A percentile compares a stretch with the other conserved stretches of the same genome.
Conservation (phyloP, 2,797 vertebrate genomes). For the Sylvilagus floridanus region DNA sequence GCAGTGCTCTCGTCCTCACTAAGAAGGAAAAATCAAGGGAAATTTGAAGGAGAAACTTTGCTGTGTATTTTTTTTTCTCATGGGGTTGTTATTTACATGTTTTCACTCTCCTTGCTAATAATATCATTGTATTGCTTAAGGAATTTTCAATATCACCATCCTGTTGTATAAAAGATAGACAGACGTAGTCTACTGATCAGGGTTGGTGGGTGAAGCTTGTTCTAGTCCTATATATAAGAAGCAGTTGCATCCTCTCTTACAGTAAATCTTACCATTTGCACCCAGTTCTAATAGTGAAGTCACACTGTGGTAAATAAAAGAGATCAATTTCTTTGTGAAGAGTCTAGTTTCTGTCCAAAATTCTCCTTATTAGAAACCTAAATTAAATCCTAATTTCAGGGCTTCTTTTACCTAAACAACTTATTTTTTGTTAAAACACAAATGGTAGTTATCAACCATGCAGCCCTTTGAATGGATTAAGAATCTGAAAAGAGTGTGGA, state of each 20-base stretch:
- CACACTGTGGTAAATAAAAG: slow-evolving; percentile 1
- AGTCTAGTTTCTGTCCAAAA: background rate
- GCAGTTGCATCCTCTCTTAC: background rate
- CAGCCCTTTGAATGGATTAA: slow-evolving; percentile 39
- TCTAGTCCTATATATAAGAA: background rate
- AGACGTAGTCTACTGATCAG: slow-evolving; percentile 17
- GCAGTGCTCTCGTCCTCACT: slow-evolving; percentile 7
- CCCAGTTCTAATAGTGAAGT: background rate
- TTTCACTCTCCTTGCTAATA: slow-evolving; percentile 68
- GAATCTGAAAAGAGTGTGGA: slow-evolving; percentile 3
- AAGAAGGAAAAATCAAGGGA: slow-evolving; percentile 72
- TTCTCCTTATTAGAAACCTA: background rate
- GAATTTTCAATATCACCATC: slow-evolving; percentile 25
- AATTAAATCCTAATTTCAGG: slow-evolving; percentile 54
- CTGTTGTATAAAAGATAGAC: background rate
- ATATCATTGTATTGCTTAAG: background rate
- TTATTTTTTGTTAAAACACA: slow-evolving; percentile 56
- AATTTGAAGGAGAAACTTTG: slow-evolving; percentile 73
- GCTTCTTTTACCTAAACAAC: slow-evolving; percentile 51
- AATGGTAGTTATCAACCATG: slow-evolving; percentile 63
- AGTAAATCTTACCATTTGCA: background rate
- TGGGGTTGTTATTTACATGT: slow-evolving; percentile 51
- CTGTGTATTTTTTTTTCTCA: background rate
- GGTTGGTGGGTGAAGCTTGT: background rate
- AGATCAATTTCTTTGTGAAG: background rate